Evolutionary conservation across 1,140 invertebrate species (phyloP).

Genomic region (Leptopilina clavipes): DNA sequence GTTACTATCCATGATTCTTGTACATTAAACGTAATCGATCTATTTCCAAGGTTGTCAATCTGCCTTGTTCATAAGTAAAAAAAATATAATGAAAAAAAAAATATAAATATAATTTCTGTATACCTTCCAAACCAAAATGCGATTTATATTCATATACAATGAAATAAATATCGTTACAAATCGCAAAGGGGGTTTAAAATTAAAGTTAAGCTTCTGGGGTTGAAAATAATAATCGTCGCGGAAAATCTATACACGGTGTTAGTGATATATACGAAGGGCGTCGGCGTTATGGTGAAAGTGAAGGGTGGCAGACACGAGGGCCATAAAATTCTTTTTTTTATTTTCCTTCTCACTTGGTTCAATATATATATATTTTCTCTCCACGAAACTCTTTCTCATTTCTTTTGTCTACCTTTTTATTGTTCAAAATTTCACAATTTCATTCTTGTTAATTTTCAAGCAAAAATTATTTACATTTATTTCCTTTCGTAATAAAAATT

Average conservation of each 20-base stretch:
- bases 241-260: conserved; percentile 28
- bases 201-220: conserved; percentile 7
- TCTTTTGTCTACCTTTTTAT: not conserved
- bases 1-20: not conserved
- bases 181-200: not conserved
- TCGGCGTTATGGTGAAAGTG: conserved; percentile 6
- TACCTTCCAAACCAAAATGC: not conserved
- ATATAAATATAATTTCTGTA: not conserved
- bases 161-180: not conserved
- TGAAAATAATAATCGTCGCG: conserved; percentile 12
- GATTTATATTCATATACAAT: not conserved
- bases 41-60: not conserved
- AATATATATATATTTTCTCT: conserved; percentile 15
- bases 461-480: too few species aligned
- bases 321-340: not conserved
- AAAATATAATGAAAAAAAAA: too few species aligned
- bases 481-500: too few species aligned
- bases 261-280: conserved; percentile 1
- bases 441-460: not conserved
- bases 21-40: conserved; percentile 8
- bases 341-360: conserved; percentile 3
- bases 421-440: not conserved
- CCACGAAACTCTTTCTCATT: not conserved
- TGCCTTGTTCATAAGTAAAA: not conserved
- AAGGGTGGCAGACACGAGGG: conserved; percentile 16